These are phyloP conservation scores for Conchocele bisecta DNA, from an alignment of 2,888 invertebrate species.

Conservation along the genomic window DNA sequence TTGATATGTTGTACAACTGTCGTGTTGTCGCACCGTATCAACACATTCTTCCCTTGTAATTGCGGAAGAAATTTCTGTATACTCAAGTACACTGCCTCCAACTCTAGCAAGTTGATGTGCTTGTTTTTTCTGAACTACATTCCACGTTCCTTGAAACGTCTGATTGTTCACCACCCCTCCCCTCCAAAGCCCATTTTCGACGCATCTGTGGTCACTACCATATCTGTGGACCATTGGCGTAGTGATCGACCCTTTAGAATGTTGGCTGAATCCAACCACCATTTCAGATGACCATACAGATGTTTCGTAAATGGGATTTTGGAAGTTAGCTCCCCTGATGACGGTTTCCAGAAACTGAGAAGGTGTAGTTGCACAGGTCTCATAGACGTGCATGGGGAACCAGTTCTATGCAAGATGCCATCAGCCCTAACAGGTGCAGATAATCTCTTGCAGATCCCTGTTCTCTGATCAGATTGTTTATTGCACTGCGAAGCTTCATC, in stretches of 20 bases:
- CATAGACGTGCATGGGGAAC: slow-evolving; percentile 17
- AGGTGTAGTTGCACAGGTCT: slow-evolving; percentile 23
- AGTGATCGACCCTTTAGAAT: background rate
- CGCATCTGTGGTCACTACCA: background rate
- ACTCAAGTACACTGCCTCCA: slow-evolving; percentile 11
- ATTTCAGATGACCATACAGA: slow-evolving; percentile 12
- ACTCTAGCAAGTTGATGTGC: slow-evolving; percentile 14
- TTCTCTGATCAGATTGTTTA: background rate
- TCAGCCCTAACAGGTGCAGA: background rate
- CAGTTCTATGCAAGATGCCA: slow-evolving; percentile 14
- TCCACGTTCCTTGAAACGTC: slow-evolving; percentile 19
- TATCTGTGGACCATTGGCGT: background rate
- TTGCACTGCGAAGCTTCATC: background rate
- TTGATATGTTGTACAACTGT: slow-evolving; percentile 28
- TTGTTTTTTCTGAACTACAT: background rate
- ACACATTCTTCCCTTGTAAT: slow-evolving; percentile 3
- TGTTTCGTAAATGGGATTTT: background rate
- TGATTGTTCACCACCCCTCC: background rate
- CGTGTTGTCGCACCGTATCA: slow-evolving; percentile 17
- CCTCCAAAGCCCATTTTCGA: too few relatives aligned
- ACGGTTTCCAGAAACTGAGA: slow-evolving; percentile 8
- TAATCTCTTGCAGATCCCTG: slow-evolving; percentile 7
- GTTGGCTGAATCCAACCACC: slow-evolving; percentile 9
- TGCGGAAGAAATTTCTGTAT: background rate
- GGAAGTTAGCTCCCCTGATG: background rate